Evolutionary conservation across 1,140 invertebrate genomes (phyloP), one percentile per base, ranked within the genome.

Genomic region (Drosophila simulans): DNA sequence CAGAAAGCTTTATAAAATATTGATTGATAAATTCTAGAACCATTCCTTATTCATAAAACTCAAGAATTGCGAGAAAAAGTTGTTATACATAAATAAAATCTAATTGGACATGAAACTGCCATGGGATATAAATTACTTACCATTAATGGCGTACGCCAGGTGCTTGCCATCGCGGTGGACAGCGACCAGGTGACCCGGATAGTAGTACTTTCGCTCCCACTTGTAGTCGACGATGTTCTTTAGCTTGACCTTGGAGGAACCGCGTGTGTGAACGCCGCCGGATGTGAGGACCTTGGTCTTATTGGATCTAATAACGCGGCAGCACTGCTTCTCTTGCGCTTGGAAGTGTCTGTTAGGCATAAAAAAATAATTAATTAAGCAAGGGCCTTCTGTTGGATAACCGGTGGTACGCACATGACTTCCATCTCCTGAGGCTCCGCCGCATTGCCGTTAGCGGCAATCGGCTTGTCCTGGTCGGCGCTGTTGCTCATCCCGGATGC

Each of bases 181-280:
- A 39, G 97, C 97, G n/a, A 98, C 94, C 22, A 99, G 92, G 82
- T 97, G 96, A 1, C 98, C 97, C 8, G 94, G 94, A 79, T 98
- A 97, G 90, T 96, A 97, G 90, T 96, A 96, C 79, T 95, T 95
- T 27, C 95, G 94, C 85, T 98, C 97, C 98, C 98, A 99, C 64
- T 96, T 96, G 91, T 97, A 98, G 80, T 98, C 97, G 11, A 98
- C 97, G 49, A 98, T 94, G 92, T 96, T 98, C 81, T 96, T 97
- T 17, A 98, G 94, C 88, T 98, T 98, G 8, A 99, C 96, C 92
- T 97, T 97, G 0, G 97, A 97, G 83, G 96, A 96, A 27, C 96
- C 97, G 92, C 95, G 95, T 79, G 94, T 94, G 74, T 96, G 95
- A 39, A 92, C 94, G 15, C 95, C 96, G 17, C 94, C 93, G 59